phyloP scores from a whole-genome alignment of 1,140 invertebrate species.

The Probaryconus sp. region DNA sequence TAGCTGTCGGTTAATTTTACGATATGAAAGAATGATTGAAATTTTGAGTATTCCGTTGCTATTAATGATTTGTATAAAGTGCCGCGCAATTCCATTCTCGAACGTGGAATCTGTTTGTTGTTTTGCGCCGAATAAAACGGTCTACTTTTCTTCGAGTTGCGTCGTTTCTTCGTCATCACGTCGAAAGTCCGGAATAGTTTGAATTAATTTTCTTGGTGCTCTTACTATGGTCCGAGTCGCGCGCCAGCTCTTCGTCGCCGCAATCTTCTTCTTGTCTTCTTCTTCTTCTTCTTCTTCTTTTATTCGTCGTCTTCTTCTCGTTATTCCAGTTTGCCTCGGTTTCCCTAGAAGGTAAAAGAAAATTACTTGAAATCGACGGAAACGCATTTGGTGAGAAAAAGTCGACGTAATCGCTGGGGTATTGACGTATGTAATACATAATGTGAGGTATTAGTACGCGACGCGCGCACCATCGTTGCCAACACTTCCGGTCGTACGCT shows the following conservation, averaged over 20 bases:
- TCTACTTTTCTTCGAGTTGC: constrained; percentile 13
- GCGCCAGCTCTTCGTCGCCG: not conserved
- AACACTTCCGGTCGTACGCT: constrained; percentile 56
- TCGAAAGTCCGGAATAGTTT: constrained; percentile 29
- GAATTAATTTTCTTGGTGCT: constrained; percentile 22
- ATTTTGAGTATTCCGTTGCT: too few relatives aligned
- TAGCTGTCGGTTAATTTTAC: too few relatives aligned
- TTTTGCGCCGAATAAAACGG: constrained; percentile 16
- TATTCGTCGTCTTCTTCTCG: constrained; percentile 35
- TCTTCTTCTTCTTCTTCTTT: constrained; percentile 10
- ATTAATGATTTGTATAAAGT: too few relatives aligned
- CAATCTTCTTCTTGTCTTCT: constrained; percentile 4
- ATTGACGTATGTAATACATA: constrained; percentile 41
- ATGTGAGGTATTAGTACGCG: constrained; percentile 55
- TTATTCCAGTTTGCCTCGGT: constrained; percentile 41
- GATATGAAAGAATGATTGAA: too few relatives aligned
- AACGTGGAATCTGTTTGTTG: too few relatives aligned
- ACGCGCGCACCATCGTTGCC: constrained; percentile 45
- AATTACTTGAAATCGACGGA: constrained; percentile 58
- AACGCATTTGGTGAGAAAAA: constrained; percentile 56
- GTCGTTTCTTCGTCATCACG: not conserved
- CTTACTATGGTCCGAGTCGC: constrained; percentile 5
- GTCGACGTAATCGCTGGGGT: constrained; percentile 52
- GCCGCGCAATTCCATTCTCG: too few relatives aligned
- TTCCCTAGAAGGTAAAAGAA: constrained; percentile 55